Conservation (phyloP, 2,113 vertebrate species). For the Centropristis striata region DNA sequence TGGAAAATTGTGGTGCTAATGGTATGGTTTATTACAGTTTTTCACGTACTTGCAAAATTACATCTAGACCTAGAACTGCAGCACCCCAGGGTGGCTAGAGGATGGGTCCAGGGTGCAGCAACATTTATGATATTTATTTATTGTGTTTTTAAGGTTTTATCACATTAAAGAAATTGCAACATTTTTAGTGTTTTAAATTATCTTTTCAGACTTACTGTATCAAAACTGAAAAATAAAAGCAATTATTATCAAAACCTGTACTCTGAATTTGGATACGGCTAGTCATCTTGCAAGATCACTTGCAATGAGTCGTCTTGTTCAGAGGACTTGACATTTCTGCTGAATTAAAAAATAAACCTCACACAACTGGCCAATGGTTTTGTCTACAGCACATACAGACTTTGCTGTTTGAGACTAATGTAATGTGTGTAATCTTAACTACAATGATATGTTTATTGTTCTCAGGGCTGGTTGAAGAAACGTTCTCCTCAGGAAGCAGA, state of each 20-base stretch:
- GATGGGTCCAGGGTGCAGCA: not conserved
- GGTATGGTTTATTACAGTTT: not conserved
- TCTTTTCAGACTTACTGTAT: not conserved
- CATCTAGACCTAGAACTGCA: not conserved
- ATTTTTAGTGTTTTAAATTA: not conserved
- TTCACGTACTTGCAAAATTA: not conserved
- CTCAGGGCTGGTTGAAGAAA: constrained; percentile 92
- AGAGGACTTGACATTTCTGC: not conserved
- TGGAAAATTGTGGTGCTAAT: not conserved
- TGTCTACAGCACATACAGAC: not conserved
- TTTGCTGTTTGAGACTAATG: not conserved
- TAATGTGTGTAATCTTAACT: not conserved
- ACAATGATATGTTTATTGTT: constrained; percentile 30
- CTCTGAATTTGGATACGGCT: no score
- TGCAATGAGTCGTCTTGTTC: not conserved
- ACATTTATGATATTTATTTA: not conserved
- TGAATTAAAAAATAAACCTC: not conserved
- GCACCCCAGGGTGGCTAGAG: not conserved
- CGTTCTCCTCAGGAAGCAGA: constrained; percentile 87
- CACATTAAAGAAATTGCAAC: not conserved
- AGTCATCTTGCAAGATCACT: no score
- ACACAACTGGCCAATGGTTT: not conserved
- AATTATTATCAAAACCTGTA: no score
- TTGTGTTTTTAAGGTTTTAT: not conserved
- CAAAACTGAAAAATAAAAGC: not conserved